Conservation (phyloP, 2,113 vertebrate species). For the Cnemophilus loriae region DNA sequence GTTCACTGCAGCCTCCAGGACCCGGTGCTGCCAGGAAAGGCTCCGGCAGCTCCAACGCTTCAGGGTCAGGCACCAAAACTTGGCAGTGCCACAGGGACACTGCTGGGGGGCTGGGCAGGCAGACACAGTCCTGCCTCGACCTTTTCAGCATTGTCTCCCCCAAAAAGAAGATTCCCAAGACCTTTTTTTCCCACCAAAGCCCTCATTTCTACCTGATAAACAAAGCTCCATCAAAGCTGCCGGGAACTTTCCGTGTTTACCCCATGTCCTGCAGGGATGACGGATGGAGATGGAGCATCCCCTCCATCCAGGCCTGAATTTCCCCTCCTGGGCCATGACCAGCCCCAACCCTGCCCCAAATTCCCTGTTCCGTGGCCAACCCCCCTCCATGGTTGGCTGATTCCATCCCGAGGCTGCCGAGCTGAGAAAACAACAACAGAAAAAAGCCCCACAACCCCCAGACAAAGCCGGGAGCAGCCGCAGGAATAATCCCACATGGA, state of each 20-base stretch:
- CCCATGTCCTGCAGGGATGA: not conserved
- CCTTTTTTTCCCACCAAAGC: not conserved
- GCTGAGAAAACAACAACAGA: not conserved
- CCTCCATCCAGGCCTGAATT: not conserved
- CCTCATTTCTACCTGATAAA: not conserved
- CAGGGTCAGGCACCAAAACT: fast-evolving
- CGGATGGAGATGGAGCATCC: not conserved
- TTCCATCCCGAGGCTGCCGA: not conserved
- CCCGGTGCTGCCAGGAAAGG: fast-evolving
- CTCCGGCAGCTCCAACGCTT: fast-evolving
- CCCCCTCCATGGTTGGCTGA: not conserved
- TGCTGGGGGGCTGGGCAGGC: not conserved
- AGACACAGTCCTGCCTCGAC: fast-evolving
- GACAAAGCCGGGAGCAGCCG: not conserved
- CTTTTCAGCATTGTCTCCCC: not conserved
- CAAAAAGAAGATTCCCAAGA: not conserved
- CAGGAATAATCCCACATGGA: not conserved
- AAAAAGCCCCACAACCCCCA: not conserved
- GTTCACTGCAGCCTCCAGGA: not conserved
- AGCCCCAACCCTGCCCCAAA: not conserved
- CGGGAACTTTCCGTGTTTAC: fast-evolving
- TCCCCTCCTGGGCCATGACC: not conserved
- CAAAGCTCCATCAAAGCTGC: not conserved
- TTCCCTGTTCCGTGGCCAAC: not conserved
- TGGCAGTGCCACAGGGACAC: not conserved